phyloP scores from a whole-genome alignment of 2,888 invertebrate genomes.

The Patella depressa region DNA sequence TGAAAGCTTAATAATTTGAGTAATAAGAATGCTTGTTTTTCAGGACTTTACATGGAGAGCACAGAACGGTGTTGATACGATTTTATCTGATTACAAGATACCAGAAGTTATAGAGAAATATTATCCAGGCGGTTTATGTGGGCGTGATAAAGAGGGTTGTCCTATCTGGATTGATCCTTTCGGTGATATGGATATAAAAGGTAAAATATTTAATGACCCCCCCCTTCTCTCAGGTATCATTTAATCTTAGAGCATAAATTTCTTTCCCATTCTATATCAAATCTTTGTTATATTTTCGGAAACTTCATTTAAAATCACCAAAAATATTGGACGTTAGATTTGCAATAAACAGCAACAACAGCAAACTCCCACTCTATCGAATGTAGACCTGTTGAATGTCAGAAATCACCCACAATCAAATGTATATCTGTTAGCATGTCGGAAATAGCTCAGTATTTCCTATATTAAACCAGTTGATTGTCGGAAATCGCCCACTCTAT shows the following conservation, averaged over 20 bases:
- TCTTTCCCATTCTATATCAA: not conserved
- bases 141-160: slow-evolving; percentile 87
- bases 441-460: no score
- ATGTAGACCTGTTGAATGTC: no score
- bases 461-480: no score
- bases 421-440: no score
- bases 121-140: slow-evolving; percentile 84
- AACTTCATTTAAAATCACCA: no score
- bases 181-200: slow-evolving; percentile 81
- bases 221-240: not conserved
- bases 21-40: slow-evolving; percentile 11
- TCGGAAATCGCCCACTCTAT: no score
- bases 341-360: no score
- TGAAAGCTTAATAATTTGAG: no score
- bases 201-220: slow-evolving; percentile 36
- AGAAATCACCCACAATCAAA: no score
- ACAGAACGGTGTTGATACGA: slow-evolving; percentile 61
- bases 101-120: slow-evolving; percentile 76
- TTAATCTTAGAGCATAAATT: not conserved
- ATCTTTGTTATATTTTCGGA: not conserved
- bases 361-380: no score
- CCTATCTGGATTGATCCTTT: slow-evolving; percentile 86
- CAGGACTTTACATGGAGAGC: slow-evolving; percentile 65
- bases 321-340: no score
- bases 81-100: slow-evolving; percentile 60